Evolutionary conservation across 2,113 vertebrate species (phyloP).

Genomic region (Hemibagrus wyckioides): DNA sequence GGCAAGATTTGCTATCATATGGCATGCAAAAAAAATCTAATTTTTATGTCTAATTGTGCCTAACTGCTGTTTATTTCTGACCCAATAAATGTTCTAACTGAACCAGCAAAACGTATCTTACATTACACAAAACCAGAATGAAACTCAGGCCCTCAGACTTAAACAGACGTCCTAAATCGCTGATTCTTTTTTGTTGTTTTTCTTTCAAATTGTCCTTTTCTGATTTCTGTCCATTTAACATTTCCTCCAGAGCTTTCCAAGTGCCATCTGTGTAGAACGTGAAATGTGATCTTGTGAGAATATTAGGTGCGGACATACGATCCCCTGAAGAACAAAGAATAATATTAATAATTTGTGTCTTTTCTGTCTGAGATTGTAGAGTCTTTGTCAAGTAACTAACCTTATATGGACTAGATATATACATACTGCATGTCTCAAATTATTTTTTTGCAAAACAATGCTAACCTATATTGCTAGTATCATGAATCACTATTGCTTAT

Average conservation of each 20-base stretch:
- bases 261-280: not conserved
- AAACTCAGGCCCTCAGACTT: not conserved
- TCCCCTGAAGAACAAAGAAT: not conserved
- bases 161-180: not conserved
- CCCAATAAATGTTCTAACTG: not conserved
- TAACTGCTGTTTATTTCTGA: not conserved
- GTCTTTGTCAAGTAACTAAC: not conserved
- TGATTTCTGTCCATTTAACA: not conserved
- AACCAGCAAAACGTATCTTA: not conserved
- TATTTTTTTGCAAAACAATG: not conserved
- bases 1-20: not conserved
- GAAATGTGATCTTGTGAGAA: conserved; percentile 9
- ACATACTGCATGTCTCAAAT: not conserved
- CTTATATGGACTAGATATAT: not conserved
- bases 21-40: not conserved
- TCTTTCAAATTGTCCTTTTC: not conserved
- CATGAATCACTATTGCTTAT: not conserved
- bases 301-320: not conserved
- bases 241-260: not conserved
- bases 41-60: not conserved
- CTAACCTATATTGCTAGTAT: not conserved
- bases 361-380: not conserved
- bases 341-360: conserved; percentile 3
- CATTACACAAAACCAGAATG: not conserved
- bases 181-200: not conserved